Base-by-base conservation (phyloP, 2,113 vertebrate genomes). In the Cariama cristata region DNA sequence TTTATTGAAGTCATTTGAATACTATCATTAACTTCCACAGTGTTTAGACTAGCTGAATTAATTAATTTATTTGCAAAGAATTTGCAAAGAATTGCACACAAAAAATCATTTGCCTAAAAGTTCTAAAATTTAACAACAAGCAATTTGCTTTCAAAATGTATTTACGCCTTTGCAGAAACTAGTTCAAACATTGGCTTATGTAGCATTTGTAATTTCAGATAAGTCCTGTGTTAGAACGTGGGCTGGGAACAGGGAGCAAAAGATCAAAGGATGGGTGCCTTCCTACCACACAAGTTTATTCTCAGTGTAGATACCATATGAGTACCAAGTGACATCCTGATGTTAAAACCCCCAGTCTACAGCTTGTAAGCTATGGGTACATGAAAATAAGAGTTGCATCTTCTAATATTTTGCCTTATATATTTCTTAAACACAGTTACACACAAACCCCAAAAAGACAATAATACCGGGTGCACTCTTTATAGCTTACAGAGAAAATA, bases 231-330 rank as follows among this genome's bases (percentile, higher is more conserved):
- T 74, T 17, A 79, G 21, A 67, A 62, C 21, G 3, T 16, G 26
- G 5, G 28, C 14, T 47, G 23, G 14, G 40, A 77, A 60, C 16
- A 68, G 5, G 11, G 12, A 73, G 16, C 6, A 77, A 85, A 73
- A 84, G 63, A 44, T 44, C 45, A 47, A 63, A 60, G 14, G 28
- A 14, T 5, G 49, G 9, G 11, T 40, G 30, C 12, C 8, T 79
- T 86, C 16, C 15, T 60, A 44, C 9, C 7, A 17, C 15, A 38
- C 1, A 7, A 5, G 56, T 68, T 35, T 64, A 35, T 35, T 88
- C 13, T 38, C 35, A 14, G 7, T 55, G 12, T n/a, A 20, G 38
- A 33, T 59, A 30, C 1, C 0, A 0, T 11, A 7, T 5, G 30
- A 63, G 7, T 35, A 63, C 4, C 12, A 38, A 2, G n/a, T 42